Percentiles rank a stretch among this genome's conserved stretches.
phyloP scores from a whole-genome alignment of 2,113 vertebrate genomes.

The Chlamydotis undulata region DNA sequence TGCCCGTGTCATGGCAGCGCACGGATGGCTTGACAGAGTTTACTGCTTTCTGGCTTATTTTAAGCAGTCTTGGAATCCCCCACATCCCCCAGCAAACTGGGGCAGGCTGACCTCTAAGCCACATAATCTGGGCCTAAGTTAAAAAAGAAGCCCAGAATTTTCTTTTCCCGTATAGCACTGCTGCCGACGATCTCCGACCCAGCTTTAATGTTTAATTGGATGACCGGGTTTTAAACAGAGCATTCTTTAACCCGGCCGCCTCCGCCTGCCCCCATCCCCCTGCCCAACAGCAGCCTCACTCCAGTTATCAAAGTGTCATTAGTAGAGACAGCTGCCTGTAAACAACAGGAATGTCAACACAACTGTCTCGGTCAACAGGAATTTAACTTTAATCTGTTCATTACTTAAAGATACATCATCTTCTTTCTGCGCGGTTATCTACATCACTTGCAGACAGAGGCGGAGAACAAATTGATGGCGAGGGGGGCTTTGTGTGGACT shows the following conservation, averaged over 20 bases:
- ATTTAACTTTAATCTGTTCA: slow-evolving; percentile 75
- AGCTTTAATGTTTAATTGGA: slow-evolving; percentile 56
- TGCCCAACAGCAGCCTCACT: slow-evolving; percentile 59
- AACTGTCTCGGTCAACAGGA: slow-evolving; percentile 70
- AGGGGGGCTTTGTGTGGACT: neutral
- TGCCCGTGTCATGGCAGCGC: slow-evolving; percentile 1
- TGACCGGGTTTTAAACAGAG: slow-evolving; percentile 58
- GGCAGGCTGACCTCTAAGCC: slow-evolving; percentile 50
- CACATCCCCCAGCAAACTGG: slow-evolving; percentile 28
- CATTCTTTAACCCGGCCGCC: slow-evolving; percentile 64
- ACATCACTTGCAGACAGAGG: slow-evolving; percentile 51
- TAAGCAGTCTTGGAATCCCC: slow-evolving; percentile 41
- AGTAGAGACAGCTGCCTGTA: slow-evolving; percentile 75
- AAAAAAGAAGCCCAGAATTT: slow-evolving; percentile 28
- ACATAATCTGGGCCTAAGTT: slow-evolving; percentile 4
- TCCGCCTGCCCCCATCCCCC: slow-evolving; percentile 46
- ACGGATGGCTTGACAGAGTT: slow-evolving; percentile 28
- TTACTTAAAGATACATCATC: slow-evolving; percentile 69
- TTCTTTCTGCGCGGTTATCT: slow-evolving; percentile 59
- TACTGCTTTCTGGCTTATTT: slow-evolving; percentile 58
- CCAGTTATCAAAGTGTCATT: slow-evolving; percentile 76
- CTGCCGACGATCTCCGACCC: neutral
- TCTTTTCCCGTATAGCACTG: neutral
- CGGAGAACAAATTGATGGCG: slow-evolving; percentile 19
- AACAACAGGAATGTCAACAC: slow-evolving; percentile 74